phyloP scores from a whole-genome alignment of 2,113 vertebrate species.

The Pontoporia blainvillei region DNA sequence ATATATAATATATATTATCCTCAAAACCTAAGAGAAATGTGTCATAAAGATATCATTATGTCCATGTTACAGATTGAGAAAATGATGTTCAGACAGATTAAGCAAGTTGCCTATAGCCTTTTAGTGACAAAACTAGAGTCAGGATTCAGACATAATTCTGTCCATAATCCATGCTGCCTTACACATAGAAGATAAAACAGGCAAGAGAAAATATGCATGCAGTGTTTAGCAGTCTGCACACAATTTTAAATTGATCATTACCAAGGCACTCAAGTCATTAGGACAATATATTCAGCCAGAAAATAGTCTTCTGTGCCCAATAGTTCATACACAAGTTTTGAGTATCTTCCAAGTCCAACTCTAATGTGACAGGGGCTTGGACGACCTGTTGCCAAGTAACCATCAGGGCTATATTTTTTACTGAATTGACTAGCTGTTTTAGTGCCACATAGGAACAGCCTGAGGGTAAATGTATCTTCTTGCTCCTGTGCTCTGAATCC shows the following conservation, averaged over 20 bases:
- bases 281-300: conserved; percentile 16
- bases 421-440: not conserved
- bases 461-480: not conserved
- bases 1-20: not conserved
- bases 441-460: not conserved
- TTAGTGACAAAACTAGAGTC: not conserved
- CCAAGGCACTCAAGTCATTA: not conserved
- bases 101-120: not conserved
- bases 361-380: not conserved
- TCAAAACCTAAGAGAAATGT: not conserved
- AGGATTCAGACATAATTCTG: not conserved
- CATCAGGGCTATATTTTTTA: not conserved
- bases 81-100: not conserved
- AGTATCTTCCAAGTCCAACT: not conserved
- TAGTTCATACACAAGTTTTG: not conserved
- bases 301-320: not conserved
- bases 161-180: not conserved
- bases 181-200: not conserved
- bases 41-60: not conserved
- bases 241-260: conserved; percentile 38
- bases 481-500: not conserved
- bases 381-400: not conserved
- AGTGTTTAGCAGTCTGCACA: not conserved
- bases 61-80: not conserved
- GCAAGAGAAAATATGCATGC: not conserved